Base-by-base conservation (phyloP, 2,888 invertebrate species). In the Agriopis leucophaearia region DNA sequence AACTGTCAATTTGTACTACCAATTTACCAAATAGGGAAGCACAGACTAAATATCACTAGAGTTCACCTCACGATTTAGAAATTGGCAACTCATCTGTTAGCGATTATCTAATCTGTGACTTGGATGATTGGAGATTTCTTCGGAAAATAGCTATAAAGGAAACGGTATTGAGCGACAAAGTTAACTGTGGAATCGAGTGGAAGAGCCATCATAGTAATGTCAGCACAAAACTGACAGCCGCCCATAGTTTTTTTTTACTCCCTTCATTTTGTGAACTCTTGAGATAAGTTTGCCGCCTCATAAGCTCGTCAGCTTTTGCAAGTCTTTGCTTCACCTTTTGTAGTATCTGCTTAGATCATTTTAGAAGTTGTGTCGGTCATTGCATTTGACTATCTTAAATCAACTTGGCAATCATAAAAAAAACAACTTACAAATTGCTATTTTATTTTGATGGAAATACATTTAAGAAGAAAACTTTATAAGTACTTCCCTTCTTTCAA, bases 71-170 rank as follows among this genome's bases (percentile, higher is more conserved):
- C 66, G 48, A 62, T 62, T 70, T 62, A 13, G 42, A 59, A 59
- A 62, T 63, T 52, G 62, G 50, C 64, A 47, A 56, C 52, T 70
- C 60, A 70, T 61, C 66, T 55, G 55, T 42, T 50, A 18, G 35
- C 36, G 45, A 70, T 66, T 64, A 60, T 66, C 51, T 63, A 60
- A 64, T 60, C 64, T 69, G 56, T 64, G 64, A 47, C 51, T 42
- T 55, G 35, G 58, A 63, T 68, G 59, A 71, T 73, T 73, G 67
- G 64, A 44, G 57, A 70, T 72, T 74, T 72, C 72, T 69, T 69
- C 47, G 57, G 58, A 57, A 65, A 70, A 62, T 63, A 15, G 40
- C 55, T 18, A 54, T 44, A 36, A 18, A 56, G 59, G 55, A 60
- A 60, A 57, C 27, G 38, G 56, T 16, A 18, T 15, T 1, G 8